These are phyloP conservation scores for Pseudolaguvia tuberculata DNA, from an alignment of 2,113 vertebrate species.

Conservation along the genomic window DNA sequence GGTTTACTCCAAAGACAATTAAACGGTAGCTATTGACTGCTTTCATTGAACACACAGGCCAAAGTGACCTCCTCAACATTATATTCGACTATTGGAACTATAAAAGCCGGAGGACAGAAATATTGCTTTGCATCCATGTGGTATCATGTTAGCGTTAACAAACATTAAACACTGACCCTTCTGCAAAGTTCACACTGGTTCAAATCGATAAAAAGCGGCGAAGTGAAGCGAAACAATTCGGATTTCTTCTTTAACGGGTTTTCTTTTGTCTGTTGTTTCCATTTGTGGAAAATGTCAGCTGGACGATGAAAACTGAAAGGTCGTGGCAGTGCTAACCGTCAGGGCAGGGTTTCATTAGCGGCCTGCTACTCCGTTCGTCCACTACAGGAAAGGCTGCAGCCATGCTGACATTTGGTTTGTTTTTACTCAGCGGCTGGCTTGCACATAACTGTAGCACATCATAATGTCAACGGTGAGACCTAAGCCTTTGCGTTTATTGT, in stretches of 20 bases:
- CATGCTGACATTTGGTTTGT: conserved; percentile 75
- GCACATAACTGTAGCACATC: conserved; percentile 65
- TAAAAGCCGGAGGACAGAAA: conserved; percentile 51
- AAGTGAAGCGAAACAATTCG: conserved; percentile 51
- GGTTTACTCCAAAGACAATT: conserved; percentile 12
- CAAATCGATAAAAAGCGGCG: conserved; percentile 69
- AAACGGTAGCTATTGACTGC: not conserved
- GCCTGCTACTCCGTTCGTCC: conserved; percentile 52
- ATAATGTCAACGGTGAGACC: conserved; percentile 71
- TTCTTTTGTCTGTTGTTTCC: conserved; percentile 48
- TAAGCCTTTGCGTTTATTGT: conserved; percentile 52
- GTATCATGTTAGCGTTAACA: conserved; percentile 63
- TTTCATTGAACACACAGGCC: not conserved
- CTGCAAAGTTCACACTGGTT: conserved; percentile 51
- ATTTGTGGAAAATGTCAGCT: conserved; percentile 70
- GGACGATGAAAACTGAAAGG: conserved; percentile 59
- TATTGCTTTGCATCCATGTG: conserved; percentile 54
- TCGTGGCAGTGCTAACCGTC: conserved; percentile 70
- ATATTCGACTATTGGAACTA: conserved; percentile 11
- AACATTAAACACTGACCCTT: conserved; percentile 65
- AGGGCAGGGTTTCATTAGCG: conserved; percentile 68
- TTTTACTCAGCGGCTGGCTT: conserved; percentile 68
- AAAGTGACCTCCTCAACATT: conserved; percentile 20
- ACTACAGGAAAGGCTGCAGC: conserved; percentile 56
- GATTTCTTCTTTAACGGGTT: conserved; percentile 59